Evolutionary conservation across 2,888 invertebrate genomes (phyloP), one percentile per base, ranked within the genome.

Genomic region (Chymomyza amoena): DNA sequence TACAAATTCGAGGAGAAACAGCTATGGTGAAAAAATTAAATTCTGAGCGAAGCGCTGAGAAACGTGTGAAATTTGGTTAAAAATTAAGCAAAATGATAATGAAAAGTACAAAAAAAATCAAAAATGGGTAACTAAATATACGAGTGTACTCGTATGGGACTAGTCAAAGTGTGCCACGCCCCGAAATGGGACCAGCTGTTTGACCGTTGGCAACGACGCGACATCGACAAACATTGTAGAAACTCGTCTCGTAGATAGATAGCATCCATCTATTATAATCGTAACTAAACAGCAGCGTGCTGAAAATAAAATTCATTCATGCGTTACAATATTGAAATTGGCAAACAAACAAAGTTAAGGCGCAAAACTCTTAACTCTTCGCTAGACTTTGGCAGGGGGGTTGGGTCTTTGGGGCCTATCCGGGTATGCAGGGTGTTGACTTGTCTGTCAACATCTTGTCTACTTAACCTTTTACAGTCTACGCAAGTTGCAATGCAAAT

Each of bases 241-340:
- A 64, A 80, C 67, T 71, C 68, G 51, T 15, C 67, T 71, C 68
- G 51, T 15, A 16, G 51, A 15, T 16, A 51, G 16, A 51, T 51
- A 51, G 52, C 52, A 54, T 54, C 80, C 66, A 65, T 79, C 79
- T 70, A 5, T 32, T 32, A 32, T 32, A 32, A 32, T 32, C 32
- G 32, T 32, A 69, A 76, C 60, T 71, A 59, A 50, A 36, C 28
- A 68, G 68, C 68, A 32, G 32, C 32, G 4, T 32, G 32, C 32
- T 79, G 77, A 68, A 80, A 75, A 86, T 81, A 73, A 88, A 87
- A 73, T 62, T 72, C 84, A 74, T 62, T 88, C 75, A 75, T 76
- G 89, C 89, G 75, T 82, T 76, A 69, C 80, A 76, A 80, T 88
- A 84, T 82, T 72, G 85, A 89, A 84, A 88, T 87, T 84, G 89